Percentiles rank a stretch among this genome's conserved stretches.
Conservation (phyloP, 2,797 vertebrate genomes). For the Cyprinella venusta region DNA sequence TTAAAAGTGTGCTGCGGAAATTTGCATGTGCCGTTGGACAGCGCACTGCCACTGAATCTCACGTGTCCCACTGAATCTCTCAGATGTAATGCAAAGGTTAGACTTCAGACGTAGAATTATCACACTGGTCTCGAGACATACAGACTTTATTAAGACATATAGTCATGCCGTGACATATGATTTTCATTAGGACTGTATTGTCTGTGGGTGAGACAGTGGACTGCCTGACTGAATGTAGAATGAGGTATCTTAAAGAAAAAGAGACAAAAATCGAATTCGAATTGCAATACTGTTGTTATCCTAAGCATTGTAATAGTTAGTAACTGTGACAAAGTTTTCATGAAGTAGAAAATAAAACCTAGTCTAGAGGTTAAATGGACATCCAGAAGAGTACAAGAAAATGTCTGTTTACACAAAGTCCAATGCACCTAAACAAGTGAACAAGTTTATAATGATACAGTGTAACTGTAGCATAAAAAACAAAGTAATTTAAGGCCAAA, state of each 20-base stretch:
- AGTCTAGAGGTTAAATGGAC: neutral
- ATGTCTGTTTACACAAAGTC: neutral
- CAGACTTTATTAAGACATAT: slow-evolving; percentile 9
- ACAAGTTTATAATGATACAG: neutral
- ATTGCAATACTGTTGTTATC: neutral
- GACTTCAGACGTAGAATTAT: slow-evolving; percentile 22
- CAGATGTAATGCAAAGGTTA: slow-evolving; percentile 12
- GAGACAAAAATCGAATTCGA: neutral
- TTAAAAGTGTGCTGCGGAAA: slow-evolving; percentile 39
- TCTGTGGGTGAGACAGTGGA: neutral
- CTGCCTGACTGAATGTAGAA: neutral
- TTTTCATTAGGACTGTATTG: slow-evolving; percentile 5
- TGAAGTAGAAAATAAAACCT: neutral
- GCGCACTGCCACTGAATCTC: neutral
- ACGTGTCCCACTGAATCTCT: neutral
- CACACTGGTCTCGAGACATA: neutral
- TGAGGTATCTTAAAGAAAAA: neutral
- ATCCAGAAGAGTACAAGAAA: neutral
- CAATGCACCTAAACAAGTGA: neutral
- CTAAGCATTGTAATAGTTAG: neutral
- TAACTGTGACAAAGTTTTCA: neutral
- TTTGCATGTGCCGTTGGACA: slow-evolving; percentile 17
- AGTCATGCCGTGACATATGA: neutral
- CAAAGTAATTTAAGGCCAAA: neutral
- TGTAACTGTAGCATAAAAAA: neutral